Evolutionary conservation across 92 coral and sea anemone species (phyloP).

Genomic region (Meandrina meandrites): DNA sequence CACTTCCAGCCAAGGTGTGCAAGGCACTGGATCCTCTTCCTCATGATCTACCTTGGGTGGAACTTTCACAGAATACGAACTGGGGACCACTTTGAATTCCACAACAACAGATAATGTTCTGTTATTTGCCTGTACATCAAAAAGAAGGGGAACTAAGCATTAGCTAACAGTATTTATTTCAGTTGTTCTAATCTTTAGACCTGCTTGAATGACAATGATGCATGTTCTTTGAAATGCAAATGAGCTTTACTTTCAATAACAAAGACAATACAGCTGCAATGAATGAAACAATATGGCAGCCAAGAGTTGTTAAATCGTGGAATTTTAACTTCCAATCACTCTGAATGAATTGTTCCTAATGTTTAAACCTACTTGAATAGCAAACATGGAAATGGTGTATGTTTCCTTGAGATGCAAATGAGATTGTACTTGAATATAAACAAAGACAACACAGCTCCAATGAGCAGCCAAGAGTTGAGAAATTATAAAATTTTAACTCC

Average conservation of each 20-base stretch:
- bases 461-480: too few species aligned
- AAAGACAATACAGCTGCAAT: conserved; percentile 6
- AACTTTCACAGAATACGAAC: conserved; percentile 19
- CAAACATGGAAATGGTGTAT: too few species aligned
- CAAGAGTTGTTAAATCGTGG: neutral
- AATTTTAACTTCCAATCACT: conserved; percentile 12
- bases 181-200: too few species aligned
- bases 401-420: too few species aligned
- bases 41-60: conserved; percentile 17
- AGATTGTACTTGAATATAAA: too few species aligned
- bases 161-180: neutral
- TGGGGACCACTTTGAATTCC: conserved; percentile 17
- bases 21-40: conserved; percentile 26
- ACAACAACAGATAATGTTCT: conserved; percentile 33
- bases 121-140: conserved; percentile 7
- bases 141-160: neutral
- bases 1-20: conserved; percentile 31
- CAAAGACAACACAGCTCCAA: too few species aligned
- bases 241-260: neutral
- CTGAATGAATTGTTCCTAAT: too few species aligned
- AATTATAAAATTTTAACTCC: too few species aligned
- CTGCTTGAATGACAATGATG: too few species aligned
- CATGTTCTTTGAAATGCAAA: neutral
- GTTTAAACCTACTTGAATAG: too few species aligned
- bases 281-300: too few species aligned